These are phyloP conservation scores for Channa striata DNA, from an alignment of 2,797 vertebrate genomes.

Conservation along the genomic window DNA sequence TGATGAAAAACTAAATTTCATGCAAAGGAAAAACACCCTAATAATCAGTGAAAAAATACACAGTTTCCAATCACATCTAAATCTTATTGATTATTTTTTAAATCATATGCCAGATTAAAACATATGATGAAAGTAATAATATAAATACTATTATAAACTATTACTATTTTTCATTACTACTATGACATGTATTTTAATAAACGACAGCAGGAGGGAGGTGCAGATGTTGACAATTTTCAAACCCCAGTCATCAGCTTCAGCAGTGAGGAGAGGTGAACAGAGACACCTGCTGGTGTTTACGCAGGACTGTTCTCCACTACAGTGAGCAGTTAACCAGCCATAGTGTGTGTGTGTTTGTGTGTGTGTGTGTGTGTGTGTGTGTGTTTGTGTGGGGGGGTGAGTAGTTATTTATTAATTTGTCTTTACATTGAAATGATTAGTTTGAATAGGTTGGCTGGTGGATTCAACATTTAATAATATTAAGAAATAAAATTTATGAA, in stretches of 20 bases:
- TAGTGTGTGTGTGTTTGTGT: neutral
- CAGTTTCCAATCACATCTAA: neutral
- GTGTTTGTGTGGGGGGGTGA: neutral
- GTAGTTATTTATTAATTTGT: neutral
- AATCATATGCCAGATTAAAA: conserved; percentile 5
- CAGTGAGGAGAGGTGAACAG: conserved; percentile 44
- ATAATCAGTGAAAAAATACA: neutral
- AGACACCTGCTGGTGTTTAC: conserved; percentile 73
- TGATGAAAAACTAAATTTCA: neutral
- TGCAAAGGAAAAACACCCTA: neutral
- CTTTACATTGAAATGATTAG: neutral
- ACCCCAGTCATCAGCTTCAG: conserved; percentile 21
- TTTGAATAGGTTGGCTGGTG: neutral
- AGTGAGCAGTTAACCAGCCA: conserved; percentile 43
- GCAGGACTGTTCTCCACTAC: conserved; percentile 32
- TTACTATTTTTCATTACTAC: no score
- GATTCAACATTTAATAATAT: no score
- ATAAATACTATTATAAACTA: no score
- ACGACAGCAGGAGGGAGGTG: neutral
- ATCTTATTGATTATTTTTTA: conserved; percentile 5
- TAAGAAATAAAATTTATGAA: no score
- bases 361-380: conserved; percentile 2
- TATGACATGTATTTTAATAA: no score
- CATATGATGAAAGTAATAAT: neutral
- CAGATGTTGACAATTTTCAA: conserved; percentile 22